Evolutionary conservation across 2,797 vertebrate genomes (phyloP).

Genomic region (Mionectes olivaceus): DNA sequence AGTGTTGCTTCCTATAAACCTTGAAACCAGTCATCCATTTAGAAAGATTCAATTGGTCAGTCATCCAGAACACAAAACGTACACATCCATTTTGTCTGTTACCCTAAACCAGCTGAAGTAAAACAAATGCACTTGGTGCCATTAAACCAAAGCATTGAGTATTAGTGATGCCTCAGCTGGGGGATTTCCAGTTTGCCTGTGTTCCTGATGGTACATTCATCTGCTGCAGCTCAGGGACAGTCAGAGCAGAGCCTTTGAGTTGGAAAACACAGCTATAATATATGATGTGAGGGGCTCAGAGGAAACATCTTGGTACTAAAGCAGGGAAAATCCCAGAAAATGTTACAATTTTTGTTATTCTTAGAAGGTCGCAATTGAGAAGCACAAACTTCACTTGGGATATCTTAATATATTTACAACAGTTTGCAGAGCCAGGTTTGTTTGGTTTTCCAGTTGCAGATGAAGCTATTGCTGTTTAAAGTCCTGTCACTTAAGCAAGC

Average conservation of each 20-base stretch:
- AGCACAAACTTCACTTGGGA: neutral
- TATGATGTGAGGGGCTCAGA: slow-evolving; percentile 15
- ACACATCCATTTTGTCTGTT: slow-evolving; percentile 63
- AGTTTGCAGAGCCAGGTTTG: neutral
- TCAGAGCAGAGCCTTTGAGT: neutral
- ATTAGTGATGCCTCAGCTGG: slow-evolving; percentile 32
- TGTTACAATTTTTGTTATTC: neutral
- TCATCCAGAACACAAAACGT: slow-evolving; percentile 65
- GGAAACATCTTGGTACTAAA: slow-evolving; percentile 25
- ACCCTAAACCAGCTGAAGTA: slow-evolving; percentile 25
- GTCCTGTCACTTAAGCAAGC: neutral
- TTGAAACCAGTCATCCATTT: slow-evolving; percentile 67
- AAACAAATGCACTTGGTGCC: slow-evolving; percentile 29
- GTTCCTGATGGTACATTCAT: slow-evolving; percentile 16
- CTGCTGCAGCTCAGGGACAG: slow-evolving; percentile 21
- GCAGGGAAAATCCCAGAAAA: neutral
- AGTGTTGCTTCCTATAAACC: slow-evolving; percentile 66
- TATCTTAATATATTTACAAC: neutral
- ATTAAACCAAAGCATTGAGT: slow-evolving; percentile 4
- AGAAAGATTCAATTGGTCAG: slow-evolving; percentile 68
- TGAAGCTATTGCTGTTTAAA: neutral
- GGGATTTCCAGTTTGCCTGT: slow-evolving; percentile 14
- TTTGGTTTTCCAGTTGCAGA: slow-evolving; percentile 19
- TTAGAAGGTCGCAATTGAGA: slow-evolving; percentile 18
- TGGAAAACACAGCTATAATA: neutral